Evolutionary conservation across 2,113 vertebrate genomes (phyloP).

Genomic region (Blennius ocellaris): DNA sequence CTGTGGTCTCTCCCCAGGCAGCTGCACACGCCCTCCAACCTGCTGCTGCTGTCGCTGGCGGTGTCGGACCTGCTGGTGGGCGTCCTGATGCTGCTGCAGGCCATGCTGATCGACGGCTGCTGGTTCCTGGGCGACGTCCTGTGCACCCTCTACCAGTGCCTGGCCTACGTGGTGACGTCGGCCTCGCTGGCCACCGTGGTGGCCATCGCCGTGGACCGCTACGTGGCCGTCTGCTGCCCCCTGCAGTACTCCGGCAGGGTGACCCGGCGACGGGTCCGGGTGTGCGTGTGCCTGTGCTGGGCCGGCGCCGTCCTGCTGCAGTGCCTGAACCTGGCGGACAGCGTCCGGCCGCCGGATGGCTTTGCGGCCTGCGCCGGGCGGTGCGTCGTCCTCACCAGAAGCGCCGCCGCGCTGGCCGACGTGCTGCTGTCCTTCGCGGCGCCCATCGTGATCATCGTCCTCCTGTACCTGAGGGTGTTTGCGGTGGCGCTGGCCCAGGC

Average conservation of each 20-base stretch:
- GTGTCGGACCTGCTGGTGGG: constrained; percentile 28
- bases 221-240: too few relatives aligned
- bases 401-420: neutral
- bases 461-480: constrained; percentile 52
- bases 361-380: constrained; percentile 38
- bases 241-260: neutral
- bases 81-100: constrained; percentile 2
- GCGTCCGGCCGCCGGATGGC: neutral
- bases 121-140: constrained; percentile 14
- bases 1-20: too few relatives aligned
- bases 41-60: constrained; percentile 62
- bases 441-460: constrained; percentile 6
- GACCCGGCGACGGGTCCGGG: neutral
- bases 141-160: neutral
- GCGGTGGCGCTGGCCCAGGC: constrained; percentile 46
- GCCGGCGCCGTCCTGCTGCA: neutral
- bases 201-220: too few relatives aligned
- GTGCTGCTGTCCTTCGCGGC: neutral
- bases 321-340: neutral
- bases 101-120: neutral
- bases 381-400: neutral
- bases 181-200: too few relatives aligned
- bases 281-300: neutral
- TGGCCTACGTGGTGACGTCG: too few relatives aligned
- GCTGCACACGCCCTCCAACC: too few relatives aligned